These are phyloP conservation scores for Orestias chungarensis DNA, from an alignment of 2,797 vertebrate genomes.

Conservation along the genomic window DNA sequence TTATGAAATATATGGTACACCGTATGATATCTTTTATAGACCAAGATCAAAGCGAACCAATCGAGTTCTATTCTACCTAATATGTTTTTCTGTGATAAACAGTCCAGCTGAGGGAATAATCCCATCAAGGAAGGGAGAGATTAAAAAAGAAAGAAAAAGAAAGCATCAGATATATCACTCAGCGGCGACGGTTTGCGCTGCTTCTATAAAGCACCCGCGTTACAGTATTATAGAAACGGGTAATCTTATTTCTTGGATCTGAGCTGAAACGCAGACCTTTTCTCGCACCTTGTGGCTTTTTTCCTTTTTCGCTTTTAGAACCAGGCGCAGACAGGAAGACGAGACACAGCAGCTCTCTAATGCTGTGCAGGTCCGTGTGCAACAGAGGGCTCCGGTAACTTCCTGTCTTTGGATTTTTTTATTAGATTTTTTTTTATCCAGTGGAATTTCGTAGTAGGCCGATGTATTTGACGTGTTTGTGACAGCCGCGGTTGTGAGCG, in stretches of 20 bases:
- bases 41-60: conserved; percentile 73
- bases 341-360: conserved; percentile 64
- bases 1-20: conserved; percentile 71
- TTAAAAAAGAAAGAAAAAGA: conserved; percentile 68
- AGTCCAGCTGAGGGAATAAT: conserved; percentile 76
- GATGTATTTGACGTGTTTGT: conserved; percentile 89
- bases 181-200: conserved; percentile 65
- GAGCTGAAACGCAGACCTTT: conserved; percentile 65
- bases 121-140: conserved; percentile 77
- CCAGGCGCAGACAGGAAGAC: conserved; percentile 64
- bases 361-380: conserved; percentile 72
- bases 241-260: conserved; percentile 73
- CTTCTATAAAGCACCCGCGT: conserved; percentile 59
- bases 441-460: conserved; percentile 87
- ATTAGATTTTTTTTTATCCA: no score
- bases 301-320: conserved; percentile 28
- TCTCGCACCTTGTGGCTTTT: conserved; percentile 49
- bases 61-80: conserved; percentile 77
- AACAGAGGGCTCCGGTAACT: conserved; percentile 71
- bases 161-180: conserved; percentile 75
- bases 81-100: conserved; percentile 79
- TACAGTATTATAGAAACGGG: conserved; percentile 72
- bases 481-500: conserved; percentile 82
- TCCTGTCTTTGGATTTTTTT: conserved; percentile 74
- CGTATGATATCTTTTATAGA: conserved; percentile 73